phyloP scores from a whole-genome alignment of 2,888 invertebrate genomes.

The Acleris emargana region DNA sequence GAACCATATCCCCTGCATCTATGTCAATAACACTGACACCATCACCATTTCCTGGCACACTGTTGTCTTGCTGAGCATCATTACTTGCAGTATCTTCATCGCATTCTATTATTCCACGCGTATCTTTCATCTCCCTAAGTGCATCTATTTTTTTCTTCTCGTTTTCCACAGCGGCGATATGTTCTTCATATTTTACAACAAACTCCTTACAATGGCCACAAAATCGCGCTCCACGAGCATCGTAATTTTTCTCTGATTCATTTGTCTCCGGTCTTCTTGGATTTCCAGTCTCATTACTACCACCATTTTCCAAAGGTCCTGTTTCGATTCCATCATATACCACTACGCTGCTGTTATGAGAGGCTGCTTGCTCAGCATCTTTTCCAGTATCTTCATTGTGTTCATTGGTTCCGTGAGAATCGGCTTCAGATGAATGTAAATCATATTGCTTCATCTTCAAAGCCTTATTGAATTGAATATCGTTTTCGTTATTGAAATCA shows the following conservation, averaged over 20 bases:
- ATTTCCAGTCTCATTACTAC: not conserved
- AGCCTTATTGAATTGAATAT: not conserved
- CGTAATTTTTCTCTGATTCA: not conserved
- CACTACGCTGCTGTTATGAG: no score
- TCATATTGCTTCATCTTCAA: not conserved
- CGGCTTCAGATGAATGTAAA: not conserved
- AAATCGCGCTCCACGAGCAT: not conserved
- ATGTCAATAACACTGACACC: not conserved
- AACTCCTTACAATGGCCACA: not conserved
- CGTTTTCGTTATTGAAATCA: not conserved
- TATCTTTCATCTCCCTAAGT: not conserved
- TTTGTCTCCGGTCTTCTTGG: not conserved
- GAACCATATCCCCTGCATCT: not conserved
- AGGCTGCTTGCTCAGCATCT: not conserved
- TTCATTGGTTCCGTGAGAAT: not conserved
- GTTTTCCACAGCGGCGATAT: not conserved
- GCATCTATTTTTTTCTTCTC: not conserved
- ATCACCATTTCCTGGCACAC: not conserved
- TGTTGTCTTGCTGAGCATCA: not conserved
- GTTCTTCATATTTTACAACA: not conserved
- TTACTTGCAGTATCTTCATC: not conserved
- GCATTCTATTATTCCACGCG: not conserved
- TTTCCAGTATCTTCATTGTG: not conserved
- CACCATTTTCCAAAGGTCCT: no score
- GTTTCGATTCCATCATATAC: no score